Conservation (phyloP, 1,140 invertebrate species). For the Meloidogyne chitwoodi region DNA sequence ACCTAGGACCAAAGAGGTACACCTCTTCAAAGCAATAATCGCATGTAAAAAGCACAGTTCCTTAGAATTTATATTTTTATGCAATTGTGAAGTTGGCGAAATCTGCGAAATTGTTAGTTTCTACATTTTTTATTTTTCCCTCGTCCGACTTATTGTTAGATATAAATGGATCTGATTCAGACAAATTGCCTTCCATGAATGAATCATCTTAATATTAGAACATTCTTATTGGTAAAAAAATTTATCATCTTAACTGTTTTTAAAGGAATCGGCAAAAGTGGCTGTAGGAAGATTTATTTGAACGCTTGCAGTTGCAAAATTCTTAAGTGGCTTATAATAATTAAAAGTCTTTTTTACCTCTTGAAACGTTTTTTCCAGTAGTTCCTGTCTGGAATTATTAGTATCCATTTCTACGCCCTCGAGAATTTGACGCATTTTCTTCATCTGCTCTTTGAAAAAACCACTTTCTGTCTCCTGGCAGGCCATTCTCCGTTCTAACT, state of each 20-base stretch:
- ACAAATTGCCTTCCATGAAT: not conserved
- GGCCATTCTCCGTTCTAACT: constrained; percentile 34
- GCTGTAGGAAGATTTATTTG: not conserved
- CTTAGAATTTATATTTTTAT: not conserved
- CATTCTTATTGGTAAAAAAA: not conserved
- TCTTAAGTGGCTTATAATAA: not conserved
- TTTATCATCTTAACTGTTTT: not conserved
- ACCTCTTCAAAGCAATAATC: not conserved
- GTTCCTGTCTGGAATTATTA: not conserved
- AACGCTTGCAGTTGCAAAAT: not conserved
- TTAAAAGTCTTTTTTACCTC: not conserved
- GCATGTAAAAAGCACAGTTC: not conserved
- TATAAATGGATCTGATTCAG: constrained; percentile 7
- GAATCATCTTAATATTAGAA: not conserved
- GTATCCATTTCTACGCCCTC: constrained; percentile 22
- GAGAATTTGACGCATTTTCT: constrained; percentile 14
- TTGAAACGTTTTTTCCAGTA: constrained; percentile 12
- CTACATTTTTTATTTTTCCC: too few species aligned
- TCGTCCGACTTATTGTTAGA: not conserved
- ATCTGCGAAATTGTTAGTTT: constrained; percentile 8
- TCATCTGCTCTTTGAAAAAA: constrained; percentile 16
- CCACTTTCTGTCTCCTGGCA: constrained; percentile 32
- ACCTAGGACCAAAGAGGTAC: not conserved
- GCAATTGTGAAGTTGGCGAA: constrained; percentile 16
- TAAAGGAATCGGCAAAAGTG: not conserved